phyloP scores from a whole-genome alignment of 2,113 vertebrate species.

The Pterocles burchelli region DNA sequence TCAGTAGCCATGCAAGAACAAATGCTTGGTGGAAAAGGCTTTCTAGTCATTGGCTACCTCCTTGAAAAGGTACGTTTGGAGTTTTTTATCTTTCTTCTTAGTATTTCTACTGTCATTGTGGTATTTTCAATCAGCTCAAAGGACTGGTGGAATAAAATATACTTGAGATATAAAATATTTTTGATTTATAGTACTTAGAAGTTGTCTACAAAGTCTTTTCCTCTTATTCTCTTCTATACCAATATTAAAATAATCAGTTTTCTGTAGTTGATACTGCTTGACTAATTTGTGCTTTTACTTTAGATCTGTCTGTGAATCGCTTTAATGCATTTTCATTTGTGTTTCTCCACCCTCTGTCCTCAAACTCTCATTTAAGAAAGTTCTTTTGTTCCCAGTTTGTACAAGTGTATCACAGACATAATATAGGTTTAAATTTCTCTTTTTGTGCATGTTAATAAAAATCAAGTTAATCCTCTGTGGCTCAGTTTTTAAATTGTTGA shows the following conservation, averaged over 20 bases:
- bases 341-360: background rate
- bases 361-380: background rate
- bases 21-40: conserved; percentile 96
- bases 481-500: background rate
- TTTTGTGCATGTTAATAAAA: background rate
- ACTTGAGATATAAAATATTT: background rate
- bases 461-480: background rate
- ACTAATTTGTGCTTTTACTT: background rate
- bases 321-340: background rate
- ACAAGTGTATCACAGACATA: background rate
- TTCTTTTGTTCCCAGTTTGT: background rate
- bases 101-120: background rate
- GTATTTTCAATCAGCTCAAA: background rate
- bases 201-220: background rate
- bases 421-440: background rate
- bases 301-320: background rate
- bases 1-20: conserved; percentile 99
- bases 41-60: conserved; percentile 95
- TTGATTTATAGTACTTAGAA: background rate
- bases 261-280: background rate
- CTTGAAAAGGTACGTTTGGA: conserved; percentile 89
- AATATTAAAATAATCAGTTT: background rate
- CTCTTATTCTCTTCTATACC: background rate
- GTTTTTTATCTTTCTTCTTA: background rate
- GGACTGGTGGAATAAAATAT: background rate